These are phyloP conservation scores for Drosophila mayri DNA, from an alignment of 1,140 invertebrate genomes.

Conservation along the genomic window DNA sequence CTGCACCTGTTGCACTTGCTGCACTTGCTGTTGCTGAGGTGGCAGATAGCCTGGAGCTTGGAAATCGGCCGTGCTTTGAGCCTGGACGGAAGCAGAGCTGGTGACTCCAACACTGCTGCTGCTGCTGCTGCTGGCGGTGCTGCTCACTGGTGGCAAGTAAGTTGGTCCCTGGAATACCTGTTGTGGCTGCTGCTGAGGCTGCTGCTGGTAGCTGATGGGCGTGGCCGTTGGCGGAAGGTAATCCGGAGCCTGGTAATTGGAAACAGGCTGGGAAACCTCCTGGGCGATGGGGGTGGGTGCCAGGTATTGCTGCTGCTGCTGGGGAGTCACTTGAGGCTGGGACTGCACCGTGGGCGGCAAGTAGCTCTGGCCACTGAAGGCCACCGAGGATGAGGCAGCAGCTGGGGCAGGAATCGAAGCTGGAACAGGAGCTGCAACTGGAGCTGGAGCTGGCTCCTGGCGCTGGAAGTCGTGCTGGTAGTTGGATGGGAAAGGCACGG, in stretches of 20 bases:
- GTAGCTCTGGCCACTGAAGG: conserved; percentile 39
- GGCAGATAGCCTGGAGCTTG: conserved; percentile 62
- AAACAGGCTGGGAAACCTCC: conserved; percentile 25
- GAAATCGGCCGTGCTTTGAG: conserved; percentile 18
- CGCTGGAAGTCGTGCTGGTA: conserved; percentile 74
- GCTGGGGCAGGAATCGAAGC: not conserved
- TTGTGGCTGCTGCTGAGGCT: conserved; percentile 23
- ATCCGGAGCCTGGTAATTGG: conserved; percentile 56
- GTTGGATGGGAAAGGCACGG: conserved; percentile 74
- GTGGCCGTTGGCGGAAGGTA: conserved; percentile 56
- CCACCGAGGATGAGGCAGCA: not conserved
- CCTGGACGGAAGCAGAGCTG: conserved; percentile 2
- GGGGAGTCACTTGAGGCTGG: conserved; percentile 5
- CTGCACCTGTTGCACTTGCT: conserved; percentile 14
- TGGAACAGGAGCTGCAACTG: not conserved
- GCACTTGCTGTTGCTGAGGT: conserved; percentile 22
- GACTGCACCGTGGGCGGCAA: conserved; percentile 48
- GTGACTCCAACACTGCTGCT: conserved; percentile 5
- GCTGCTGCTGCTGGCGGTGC: conserved; percentile 8
- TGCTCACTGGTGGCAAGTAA: conserved; percentile 34
- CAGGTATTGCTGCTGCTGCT: conserved; percentile 34
- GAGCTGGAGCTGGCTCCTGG: conserved; percentile 10
- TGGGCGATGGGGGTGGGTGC: conserved; percentile 12
- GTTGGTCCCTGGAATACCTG: conserved; percentile 35
- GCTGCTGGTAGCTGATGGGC: conserved; percentile 22